phyloP scores from a whole-genome alignment of 2,113 vertebrate species.

The Halichoerus grypus region DNA sequence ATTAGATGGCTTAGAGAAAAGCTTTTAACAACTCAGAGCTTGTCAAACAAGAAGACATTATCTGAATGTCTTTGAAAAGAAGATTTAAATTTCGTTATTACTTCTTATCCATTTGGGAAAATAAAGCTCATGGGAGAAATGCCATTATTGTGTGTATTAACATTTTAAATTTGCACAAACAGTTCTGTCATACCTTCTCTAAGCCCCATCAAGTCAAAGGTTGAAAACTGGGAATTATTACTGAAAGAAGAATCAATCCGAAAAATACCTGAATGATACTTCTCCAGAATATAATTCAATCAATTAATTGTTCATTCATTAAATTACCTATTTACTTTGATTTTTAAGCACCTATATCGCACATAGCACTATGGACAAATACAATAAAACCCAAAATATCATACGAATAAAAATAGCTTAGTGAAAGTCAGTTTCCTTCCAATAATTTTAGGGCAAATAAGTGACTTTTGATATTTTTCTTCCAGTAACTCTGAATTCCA shows the following conservation, averaged over 20 bases:
- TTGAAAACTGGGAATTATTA: constrained; percentile 24
- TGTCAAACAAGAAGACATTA: constrained; percentile 59
- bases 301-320: not conserved
- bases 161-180: not conserved
- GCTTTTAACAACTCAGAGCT: constrained; percentile 65
- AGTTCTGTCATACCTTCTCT: not conserved
- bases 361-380: not conserved
- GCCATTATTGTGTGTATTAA: not conserved
- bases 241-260: constrained; percentile 19
- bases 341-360: not conserved
- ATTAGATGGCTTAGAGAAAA: constrained; percentile 53
- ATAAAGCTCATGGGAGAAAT: constrained; percentile 1
- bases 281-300: constrained; percentile 11
- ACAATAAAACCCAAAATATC: not conserved
- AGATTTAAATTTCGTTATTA: constrained; percentile 65
- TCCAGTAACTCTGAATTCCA: not conserved
- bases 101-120: constrained; percentile 53
- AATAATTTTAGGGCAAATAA: not conserved
- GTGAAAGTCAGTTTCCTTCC: not conserved
- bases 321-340: not conserved
- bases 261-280: constrained; percentile 22
- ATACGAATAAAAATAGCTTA: not conserved
- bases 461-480: not conserved
- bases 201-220: not conserved
- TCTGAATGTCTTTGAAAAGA: constrained; percentile 66